Conservation (phyloP, 2,113 vertebrate species). For the Anas platyrhynchos region DNA sequence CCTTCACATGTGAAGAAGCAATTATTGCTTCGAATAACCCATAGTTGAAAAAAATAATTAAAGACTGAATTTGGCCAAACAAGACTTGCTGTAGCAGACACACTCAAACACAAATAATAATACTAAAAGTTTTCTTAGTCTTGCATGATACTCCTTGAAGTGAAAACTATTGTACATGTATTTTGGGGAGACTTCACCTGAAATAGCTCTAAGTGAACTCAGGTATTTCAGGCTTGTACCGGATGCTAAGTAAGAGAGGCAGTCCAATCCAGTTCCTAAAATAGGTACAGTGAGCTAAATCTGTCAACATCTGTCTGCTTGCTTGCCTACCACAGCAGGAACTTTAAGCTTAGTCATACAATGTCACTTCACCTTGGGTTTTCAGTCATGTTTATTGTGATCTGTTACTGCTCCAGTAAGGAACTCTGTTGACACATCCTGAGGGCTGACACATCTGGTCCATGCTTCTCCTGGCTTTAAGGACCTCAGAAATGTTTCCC, state of each 20-base stretch:
- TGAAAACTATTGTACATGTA: not conserved
- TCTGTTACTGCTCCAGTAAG: not conserved
- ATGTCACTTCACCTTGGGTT: not conserved
- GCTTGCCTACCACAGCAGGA: not conserved
- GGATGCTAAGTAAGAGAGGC: not conserved
- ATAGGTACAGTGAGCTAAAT: not conserved
- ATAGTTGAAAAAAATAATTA: not conserved
- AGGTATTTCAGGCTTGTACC: not conserved
- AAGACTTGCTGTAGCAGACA: not conserved
- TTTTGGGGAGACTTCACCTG: not conserved
- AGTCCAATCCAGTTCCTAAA: fast-evolving
- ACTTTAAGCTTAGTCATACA: not conserved
- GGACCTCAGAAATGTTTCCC: not conserved
- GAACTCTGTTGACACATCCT: not conserved
- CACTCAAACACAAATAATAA: not conserved
- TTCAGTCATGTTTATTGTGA: not conserved
- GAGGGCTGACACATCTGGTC: not conserved
- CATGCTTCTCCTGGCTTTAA: not conserved
- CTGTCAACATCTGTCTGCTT: not conserved
- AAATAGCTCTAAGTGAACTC: not conserved
- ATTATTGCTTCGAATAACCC: not conserved
- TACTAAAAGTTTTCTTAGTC: not conserved
- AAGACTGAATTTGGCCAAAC: not conserved
- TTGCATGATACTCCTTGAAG: not conserved
- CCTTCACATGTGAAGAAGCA: not conserved